These are phyloP conservation scores for Cosmia pyralina DNA, from an alignment of 2,888 invertebrate genomes.

Conservation along the genomic window DNA sequence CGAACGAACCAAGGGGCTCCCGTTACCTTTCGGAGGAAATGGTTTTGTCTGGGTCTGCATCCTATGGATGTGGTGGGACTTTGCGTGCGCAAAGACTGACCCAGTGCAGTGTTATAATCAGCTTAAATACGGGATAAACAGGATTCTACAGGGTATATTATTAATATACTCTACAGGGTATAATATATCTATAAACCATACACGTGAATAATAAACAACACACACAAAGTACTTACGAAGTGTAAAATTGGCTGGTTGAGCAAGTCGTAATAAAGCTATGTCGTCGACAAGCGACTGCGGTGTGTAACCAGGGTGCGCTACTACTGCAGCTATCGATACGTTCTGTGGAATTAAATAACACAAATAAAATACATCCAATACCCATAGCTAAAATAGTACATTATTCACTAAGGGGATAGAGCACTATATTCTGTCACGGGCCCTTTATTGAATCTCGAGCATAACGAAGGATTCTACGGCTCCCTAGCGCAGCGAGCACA, in stretches of 20 bases:
- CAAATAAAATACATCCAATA: slow-evolving; percentile 1
- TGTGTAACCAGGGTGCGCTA: slow-evolving; percentile 88
- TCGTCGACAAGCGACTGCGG: slow-evolving; percentile 85
- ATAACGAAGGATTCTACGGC: neutral
- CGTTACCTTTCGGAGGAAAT: too few relatives aligned
- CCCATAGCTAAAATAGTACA: neutral
- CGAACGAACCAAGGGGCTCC: too few relatives aligned
- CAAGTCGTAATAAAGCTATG: slow-evolving; percentile 90
- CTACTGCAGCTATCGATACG: slow-evolving; percentile 82
- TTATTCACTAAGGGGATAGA: neutral
- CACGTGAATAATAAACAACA: neutral
- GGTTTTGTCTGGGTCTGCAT: too few relatives aligned
- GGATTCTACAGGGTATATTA: neutral
- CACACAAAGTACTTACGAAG: slow-evolving; percentile 69
- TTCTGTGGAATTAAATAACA: slow-evolving; percentile 75
- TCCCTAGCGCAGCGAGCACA: neutral
- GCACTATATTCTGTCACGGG: neutral
- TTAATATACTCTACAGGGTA: too few relatives aligned
- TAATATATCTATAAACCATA: neutral
- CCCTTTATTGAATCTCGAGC: neutral
- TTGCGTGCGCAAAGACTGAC: too few relatives aligned
- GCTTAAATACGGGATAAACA: neutral
- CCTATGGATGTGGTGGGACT: too few relatives aligned
- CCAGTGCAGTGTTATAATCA: neutral
- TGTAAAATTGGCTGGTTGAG: slow-evolving; percentile 83